phyloP scores from a whole-genome alignment of 2,113 vertebrate species.

The Psilopogon haemacephalus region DNA sequence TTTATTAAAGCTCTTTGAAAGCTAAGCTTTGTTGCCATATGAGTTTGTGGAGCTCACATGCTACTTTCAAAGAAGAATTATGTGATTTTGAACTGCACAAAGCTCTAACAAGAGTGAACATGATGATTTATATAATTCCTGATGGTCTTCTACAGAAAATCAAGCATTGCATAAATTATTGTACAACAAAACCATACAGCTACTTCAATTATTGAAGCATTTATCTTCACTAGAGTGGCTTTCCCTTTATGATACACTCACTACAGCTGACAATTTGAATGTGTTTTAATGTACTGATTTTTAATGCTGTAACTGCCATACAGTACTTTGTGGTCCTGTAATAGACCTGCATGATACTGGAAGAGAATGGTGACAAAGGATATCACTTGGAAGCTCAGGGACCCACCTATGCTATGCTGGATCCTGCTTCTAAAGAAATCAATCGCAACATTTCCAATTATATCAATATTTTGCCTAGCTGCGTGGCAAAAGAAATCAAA shows the following conservation, averaged over 20 bases:
- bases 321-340: not conserved
- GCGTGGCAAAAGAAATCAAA: not conserved
- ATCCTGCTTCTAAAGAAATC: not conserved
- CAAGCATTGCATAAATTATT: not conserved
- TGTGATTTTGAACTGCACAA: not conserved
- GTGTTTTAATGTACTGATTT: not conserved
- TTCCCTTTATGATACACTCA: not conserved
- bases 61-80: constrained; percentile 10
- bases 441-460: not conserved
- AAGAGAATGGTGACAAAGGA: not conserved
- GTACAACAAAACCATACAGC: not conserved
- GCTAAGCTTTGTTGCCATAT: not conserved
- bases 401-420: not conserved
- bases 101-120: not conserved
- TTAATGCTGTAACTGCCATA: not conserved
- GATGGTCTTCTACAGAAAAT: not conserved
- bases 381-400: not conserved
- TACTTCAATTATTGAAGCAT: not conserved
- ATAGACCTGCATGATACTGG: not conserved
- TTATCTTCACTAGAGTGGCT: not conserved
- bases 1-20: constrained; percentile 24
- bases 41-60: not conserved
- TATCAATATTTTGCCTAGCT: not conserved
- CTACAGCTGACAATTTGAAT: not conserved
- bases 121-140: not conserved